Evolutionary conservation across 2,113 vertebrate genomes (phyloP).

Genomic region (Caracal caracal): DNA sequence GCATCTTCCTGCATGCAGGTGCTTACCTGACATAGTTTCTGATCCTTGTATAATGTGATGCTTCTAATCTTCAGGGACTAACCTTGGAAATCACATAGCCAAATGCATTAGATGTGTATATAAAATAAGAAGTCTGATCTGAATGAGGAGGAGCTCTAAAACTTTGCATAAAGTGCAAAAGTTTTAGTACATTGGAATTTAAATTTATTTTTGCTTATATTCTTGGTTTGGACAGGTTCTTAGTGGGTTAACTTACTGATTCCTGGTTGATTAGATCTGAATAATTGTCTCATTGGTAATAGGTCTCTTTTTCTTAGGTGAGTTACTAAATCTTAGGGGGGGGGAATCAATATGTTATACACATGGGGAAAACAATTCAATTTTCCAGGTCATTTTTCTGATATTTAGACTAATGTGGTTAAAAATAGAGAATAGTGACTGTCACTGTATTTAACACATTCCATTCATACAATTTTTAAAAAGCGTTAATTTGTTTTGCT

Average conservation of each 20-base stretch:
- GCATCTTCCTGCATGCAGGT: neutral
- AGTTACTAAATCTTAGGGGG: neutral
- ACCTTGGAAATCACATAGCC: neutral
- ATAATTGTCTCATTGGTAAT: neutral
- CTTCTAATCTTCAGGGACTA: neutral
- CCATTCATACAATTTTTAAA: neutral
- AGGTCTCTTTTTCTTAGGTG: neutral
- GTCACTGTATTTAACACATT: neutral
- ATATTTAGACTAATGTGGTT: neutral
- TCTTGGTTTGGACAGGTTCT: neutral
- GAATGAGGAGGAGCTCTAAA: neutral
- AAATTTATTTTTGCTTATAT: conserved; percentile 16
- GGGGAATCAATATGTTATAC: neutral
- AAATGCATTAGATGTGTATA: neutral
- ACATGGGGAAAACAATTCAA: neutral
- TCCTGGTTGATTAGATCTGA: neutral
- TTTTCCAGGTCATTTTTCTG: neutral
- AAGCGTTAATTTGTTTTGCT: neutral
- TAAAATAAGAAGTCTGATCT: neutral
- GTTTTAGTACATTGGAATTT: neutral
- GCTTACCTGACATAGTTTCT: neutral
- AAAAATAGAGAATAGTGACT: neutral
- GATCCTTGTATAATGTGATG: neutral
- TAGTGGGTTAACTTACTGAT: neutral
- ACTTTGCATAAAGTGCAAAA: neutral